Evolutionary conservation across 2,888 invertebrate species (phyloP).

Genomic region (Cheilosia scutellata): DNA sequence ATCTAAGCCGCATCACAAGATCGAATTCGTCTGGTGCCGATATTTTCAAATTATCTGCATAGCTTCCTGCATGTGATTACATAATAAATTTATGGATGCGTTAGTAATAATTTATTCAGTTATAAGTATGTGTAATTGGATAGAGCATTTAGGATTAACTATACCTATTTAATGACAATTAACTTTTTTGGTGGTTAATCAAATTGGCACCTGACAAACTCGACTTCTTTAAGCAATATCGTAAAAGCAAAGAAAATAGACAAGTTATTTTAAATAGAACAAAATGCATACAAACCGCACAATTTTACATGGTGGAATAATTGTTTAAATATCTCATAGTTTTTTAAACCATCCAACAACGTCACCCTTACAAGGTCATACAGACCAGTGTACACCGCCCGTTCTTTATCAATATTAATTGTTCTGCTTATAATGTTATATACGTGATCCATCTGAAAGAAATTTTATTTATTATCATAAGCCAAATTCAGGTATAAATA

Average conservation of each 20-base stretch:
- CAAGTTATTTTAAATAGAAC: too few species aligned
- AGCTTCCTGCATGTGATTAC: conserved; percentile 38
- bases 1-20: conserved; percentile 18
- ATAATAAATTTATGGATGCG: background rate
- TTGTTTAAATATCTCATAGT: background rate
- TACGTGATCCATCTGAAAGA: conserved; percentile 40
- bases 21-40: conserved; percentile 56
- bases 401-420: conserved; percentile 47
- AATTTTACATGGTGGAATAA: conserved; percentile 16
- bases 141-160: too few species aligned
- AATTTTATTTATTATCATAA: too few species aligned
- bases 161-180: too few species aligned
- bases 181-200: too few species aligned
- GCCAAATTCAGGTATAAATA: too few species aligned
- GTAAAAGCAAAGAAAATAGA: too few species aligned
- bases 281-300: conserved; percentile 24
- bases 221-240: too few species aligned
- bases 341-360: conserved; percentile 28
- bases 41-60: conserved; percentile 57
- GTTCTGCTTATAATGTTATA: conserved; percentile 21
- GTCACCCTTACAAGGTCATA: conserved; percentile 25
- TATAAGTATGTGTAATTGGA: too few species aligned
- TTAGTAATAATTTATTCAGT: too few species aligned
- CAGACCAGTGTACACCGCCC: conserved; percentile 15
- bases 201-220: too few species aligned